These are phyloP conservation scores for Taenioides sp. DNA, from an alignment of 2,797 vertebrate genomes.

Conservation along the genomic window DNA sequence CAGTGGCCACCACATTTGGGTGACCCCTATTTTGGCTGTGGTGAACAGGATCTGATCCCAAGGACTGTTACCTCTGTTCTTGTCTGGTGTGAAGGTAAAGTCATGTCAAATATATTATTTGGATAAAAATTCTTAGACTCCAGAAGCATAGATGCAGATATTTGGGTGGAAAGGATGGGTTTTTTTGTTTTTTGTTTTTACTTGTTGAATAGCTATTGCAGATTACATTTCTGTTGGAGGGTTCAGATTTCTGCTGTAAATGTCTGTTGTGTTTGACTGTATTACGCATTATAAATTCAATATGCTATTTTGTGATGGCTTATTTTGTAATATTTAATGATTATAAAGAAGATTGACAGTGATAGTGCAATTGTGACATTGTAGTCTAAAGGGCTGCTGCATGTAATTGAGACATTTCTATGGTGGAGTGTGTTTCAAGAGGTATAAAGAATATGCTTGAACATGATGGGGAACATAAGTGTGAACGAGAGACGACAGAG, in stretches of 20 bases:
- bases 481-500: constrained; percentile 1
- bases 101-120: constrained; percentile 24
- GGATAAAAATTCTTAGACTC: neutral
- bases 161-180: too few species aligned
- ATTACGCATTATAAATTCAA: neutral
- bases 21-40: constrained; percentile 82
- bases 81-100: constrained; percentile 81
- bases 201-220: neutral
- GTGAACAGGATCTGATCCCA: constrained; percentile 84
- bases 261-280: neutral
- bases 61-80: constrained; percentile 82
- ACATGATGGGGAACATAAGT: neutral
- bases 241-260: neutral
- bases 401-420: constrained; percentile 4
- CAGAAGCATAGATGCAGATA: neutral
- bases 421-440: neutral
- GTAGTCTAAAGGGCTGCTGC: neutral
- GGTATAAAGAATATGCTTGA: neutral
- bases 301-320: too few species aligned
- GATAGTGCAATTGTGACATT: neutral
- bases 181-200: too few species aligned
- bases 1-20: constrained; percentile 64
- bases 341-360: too few species aligned
- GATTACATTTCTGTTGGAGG: neutral
- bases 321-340: neutral